Evolutionary conservation across 2,888 invertebrate species (phyloP), one percentile per base, ranked within the genome.

Genomic region (Tanaodytes sp.): DNA sequence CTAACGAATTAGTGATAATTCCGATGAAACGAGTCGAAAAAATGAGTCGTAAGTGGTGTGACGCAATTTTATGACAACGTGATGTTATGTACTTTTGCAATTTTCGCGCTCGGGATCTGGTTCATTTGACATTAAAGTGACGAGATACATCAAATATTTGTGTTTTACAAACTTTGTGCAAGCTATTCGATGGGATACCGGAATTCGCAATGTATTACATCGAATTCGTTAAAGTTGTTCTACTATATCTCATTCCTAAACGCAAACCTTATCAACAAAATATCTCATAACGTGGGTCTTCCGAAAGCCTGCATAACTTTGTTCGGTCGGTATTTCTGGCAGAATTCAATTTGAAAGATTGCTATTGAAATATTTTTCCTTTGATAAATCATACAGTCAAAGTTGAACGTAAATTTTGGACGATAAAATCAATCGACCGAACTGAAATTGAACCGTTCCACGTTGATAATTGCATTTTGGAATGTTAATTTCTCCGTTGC

Each of bases 121-220:
- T 61, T 67, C 67, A 61, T 61, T 61, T 61, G 66, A 49, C 67
- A 51, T 67, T 51, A 61, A 55, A 43, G 67, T 61, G 59, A 61
- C 55, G 61, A 45, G 42, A 61, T 55, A 48, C 33, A 49, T 67
- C 61, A 67, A 67, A 67, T 61, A 67, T 67, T 59, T 67, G 67
- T 51, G 33, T 55, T 58, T 20, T 31, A 43, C 49, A 48, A 59
- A 59, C 58, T 59, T 65, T 54, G 65, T 40, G 36, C 48, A 67
- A 67, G 43, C 33, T 55, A 67, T 61, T 67, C 45, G 54, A 36
- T 12, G 9, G 43, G 16, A 54, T 55, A 43, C 49, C 42, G 42
- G 43, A 61, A 61, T 49, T 55, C 23, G n/a, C 16, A 18, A 61
- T 61, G 33, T 37, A 54, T 51, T 59, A 46, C 42, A 57, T 65